These are phyloP conservation scores for Tachypleus tridentatus DNA, from an alignment of 1,140 invertebrate species.

Conservation along the genomic window DNA sequence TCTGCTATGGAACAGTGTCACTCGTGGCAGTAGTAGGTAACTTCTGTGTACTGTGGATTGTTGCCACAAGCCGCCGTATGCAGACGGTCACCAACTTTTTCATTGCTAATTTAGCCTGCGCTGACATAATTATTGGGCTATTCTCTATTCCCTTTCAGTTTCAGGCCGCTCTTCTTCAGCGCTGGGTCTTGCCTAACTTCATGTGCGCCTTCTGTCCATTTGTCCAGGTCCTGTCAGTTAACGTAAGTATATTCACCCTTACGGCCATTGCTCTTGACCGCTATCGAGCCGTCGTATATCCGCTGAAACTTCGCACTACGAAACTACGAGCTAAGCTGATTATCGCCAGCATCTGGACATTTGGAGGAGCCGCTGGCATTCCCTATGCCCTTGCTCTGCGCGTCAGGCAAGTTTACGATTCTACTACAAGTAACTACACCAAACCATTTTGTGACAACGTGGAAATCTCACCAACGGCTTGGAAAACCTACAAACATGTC, in stretches of 20 bases:
- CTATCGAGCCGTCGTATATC: too few relatives aligned
- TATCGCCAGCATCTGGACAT: constrained; percentile 12
- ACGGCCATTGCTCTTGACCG: too few relatives aligned
- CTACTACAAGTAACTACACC: not conserved
- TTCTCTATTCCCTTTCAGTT: constrained; percentile 74
- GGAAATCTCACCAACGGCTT: constrained; percentile 37
- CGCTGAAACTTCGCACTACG: too few relatives aligned
- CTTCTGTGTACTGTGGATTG: constrained; percentile 66
- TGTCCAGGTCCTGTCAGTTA: constrained; percentile 40
- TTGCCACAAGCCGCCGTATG: constrained; percentile 71
- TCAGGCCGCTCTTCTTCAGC: constrained; percentile 52
- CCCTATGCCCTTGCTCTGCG: not conserved
- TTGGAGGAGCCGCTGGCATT: constrained; percentile 2
- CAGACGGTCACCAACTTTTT: constrained; percentile 84
- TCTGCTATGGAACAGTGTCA: not conserved
- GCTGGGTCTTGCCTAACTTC: constrained; percentile 66
- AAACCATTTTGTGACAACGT: constrained; percentile 47
- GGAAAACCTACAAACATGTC: too few relatives aligned
- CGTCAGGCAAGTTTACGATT: constrained; percentile 3
- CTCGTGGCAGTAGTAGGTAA: constrained; percentile 60
- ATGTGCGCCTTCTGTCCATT: constrained; percentile 68
- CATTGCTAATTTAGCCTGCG: constrained; percentile 79
- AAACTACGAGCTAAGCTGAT: constrained; percentile 9
- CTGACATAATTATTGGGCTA: constrained; percentile 76
- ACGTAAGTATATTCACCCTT: too few relatives aligned